Percentiles rank a stretch among this genome's conserved stretches.
phyloP scores from a whole-genome alignment of 1,140 invertebrate genomes.

The Eubasilissa regina region DNA sequence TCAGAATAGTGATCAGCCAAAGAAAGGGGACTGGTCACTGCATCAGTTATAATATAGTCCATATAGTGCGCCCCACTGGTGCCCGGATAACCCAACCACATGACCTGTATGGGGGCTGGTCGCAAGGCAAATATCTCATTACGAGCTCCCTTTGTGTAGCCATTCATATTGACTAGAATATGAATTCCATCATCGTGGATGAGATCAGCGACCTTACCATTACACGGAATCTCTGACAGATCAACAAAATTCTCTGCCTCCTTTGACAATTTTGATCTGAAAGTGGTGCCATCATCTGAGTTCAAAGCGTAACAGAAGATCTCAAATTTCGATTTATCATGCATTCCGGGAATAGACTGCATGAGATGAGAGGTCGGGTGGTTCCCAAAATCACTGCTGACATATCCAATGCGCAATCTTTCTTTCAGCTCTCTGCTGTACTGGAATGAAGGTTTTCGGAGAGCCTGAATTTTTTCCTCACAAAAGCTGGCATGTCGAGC shows the following conservation, averaged over 20 bases:
- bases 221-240: constrained; percentile 93
- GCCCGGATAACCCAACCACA: constrained; percentile 99
- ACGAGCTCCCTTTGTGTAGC: constrained; percentile 97
- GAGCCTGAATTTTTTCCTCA: constrained; percentile 95
- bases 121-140: constrained; percentile 99
- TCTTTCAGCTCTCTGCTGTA: constrained; percentile 81
- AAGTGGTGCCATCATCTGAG: constrained; percentile 97
- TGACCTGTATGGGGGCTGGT: constrained; percentile 95
- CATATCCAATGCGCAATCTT: constrained; percentile 95
- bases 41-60: constrained; percentile 99
- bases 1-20: constrained; percentile 95
- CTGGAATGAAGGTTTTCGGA: constrained; percentile 93
- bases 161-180: constrained; percentile 99
- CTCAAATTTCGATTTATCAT: constrained; percentile 90
- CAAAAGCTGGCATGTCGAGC: constrained; percentile 97
- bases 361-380: constrained; percentile 99
- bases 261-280: constrained; percentile 92
- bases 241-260: constrained; percentile 98
- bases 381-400: constrained; percentile 99
- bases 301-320: constrained; percentile 98
- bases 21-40: constrained; percentile 93
- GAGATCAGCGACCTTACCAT: constrained; percentile 94
- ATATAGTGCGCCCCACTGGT: constrained; percentile 98
- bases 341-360: constrained; percentile 98
- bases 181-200: constrained; percentile 97